Percentiles rank a stretch among this genome's conserved stretches.
These are phyloP conservation scores for Masnerella sp. DNA, from an alignment of 2,888 invertebrate species.

Conservation along the genomic window DNA sequence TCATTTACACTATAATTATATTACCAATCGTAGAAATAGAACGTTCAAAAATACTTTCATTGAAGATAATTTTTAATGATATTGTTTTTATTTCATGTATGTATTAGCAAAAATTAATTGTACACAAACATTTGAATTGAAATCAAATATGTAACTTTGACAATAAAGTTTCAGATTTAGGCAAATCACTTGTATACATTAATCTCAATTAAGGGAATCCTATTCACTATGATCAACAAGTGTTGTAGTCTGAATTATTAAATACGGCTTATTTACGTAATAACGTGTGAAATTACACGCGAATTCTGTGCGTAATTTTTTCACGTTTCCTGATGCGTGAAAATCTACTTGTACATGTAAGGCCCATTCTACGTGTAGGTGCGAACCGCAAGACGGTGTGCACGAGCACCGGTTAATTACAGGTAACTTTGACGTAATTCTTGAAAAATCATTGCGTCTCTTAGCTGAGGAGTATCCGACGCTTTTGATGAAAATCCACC, in stretches of 20 bases:
- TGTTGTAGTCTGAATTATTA: no score
- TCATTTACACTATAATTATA: no score
- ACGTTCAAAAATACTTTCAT: no score
- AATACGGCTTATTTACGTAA: slow-evolving; percentile 45
- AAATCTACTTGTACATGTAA: slow-evolving; percentile 22
- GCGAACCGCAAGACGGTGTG: slow-evolving; percentile 19
- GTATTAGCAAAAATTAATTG: no score
- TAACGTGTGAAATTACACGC: slow-evolving; percentile 52
- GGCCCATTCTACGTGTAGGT: slow-evolving; percentile 4
- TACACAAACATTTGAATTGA: no score
- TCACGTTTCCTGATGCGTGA: slow-evolving; percentile 53
- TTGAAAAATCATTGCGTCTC: slow-evolving; percentile 35
- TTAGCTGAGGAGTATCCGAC: slow-evolving; percentile 6
- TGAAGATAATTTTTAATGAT: no score
- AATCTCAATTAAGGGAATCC: background rate
- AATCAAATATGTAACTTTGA: no score
- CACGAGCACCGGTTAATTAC: slow-evolving; percentile 34
- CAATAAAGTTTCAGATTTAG: no score
- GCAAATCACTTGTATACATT: no score
- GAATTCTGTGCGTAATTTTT: slow-evolving; percentile 39
- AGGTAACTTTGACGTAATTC: slow-evolving; percentile 43
- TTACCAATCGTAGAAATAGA: no score
- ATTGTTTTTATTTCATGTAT: no score
- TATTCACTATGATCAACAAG: no score
- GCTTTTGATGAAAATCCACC: slow-evolving; percentile 51